Evolutionary conservation across 2,113 vertebrate species (phyloP), one percentile per base, ranked within the genome.

Genomic region (Lagopus muta): DNA sequence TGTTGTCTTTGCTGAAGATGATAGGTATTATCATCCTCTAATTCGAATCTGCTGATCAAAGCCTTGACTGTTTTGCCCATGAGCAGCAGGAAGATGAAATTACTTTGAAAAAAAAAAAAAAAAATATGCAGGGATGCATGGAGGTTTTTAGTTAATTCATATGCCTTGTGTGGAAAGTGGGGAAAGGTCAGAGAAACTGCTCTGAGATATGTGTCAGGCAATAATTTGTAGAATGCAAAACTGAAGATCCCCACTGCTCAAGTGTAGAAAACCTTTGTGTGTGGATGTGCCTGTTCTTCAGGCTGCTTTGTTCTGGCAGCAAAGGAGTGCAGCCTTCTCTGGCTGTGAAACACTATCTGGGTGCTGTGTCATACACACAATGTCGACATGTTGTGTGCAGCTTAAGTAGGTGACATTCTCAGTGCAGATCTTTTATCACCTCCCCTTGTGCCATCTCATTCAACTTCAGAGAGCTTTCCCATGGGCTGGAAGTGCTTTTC

Each of bases 141-240:
- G 48, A 42, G 21, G 5, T 4, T 70, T 82, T 89, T 38, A 13
- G 77, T 94, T 50, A 14, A 13, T 78, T 71, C 38, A 19, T 8
- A n/a, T 25, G 19, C 9, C 32, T 67, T 47, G 12, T 9, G 11
- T 19, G 2, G 58, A 67, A 74, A 60, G 19, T 1, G 2, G 45
- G 24, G 6, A 47, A 34, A 61, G 43, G 21, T 60, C 57, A 70
- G 61, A 90, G 18, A 61, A 81, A 43, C 40, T 43, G 21, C 27
- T 88, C 54, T 60, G 3, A 3, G 40, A 6, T n/a, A n/a, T 0
- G 0, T 16, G 64, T 36, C 30, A 48, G 18, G 47, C 0, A 5
- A 2, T 78, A 34, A 58, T 48, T 14, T 72, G 20, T 32, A 42
- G 50, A 61, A 64, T 61, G 30, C 40, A 61, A 1, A 2, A 3